Conservation (phyloP, 2,113 vertebrate genomes). For the Dolichotis patagonum region DNA sequence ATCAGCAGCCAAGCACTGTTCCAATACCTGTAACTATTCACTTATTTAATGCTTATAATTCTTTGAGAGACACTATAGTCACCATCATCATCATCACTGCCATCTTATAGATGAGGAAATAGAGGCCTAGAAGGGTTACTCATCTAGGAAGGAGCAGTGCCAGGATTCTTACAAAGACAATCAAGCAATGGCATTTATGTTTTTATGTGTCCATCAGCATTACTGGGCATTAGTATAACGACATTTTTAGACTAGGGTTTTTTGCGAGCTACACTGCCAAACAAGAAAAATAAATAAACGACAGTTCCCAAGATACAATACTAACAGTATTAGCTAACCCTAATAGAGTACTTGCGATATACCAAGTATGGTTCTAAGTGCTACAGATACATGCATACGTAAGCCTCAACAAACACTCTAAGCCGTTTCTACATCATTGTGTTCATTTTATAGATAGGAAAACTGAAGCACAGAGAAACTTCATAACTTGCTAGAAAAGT, state of each 20-base stretch:
- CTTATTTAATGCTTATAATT: not conserved
- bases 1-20: not conserved
- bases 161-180: not conserved
- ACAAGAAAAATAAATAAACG: constrained; percentile 29
- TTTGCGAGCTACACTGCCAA: not conserved
- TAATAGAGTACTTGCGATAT: not conserved
- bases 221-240: not conserved
- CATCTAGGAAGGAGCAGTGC: not conserved
- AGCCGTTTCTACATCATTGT: not conserved
- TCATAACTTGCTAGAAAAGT: not conserved
- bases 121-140: not conserved
- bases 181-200: not conserved
- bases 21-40: not conserved
- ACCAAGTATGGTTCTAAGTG: not conserved
- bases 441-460: not conserved
- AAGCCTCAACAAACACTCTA: not conserved
- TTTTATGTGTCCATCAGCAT: not conserved
- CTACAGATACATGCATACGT: not conserved
- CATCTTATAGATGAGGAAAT: not conserved
- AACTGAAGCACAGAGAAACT: not conserved
- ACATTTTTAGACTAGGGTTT: not conserved
- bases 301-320: not conserved
- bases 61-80: not conserved
- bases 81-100: not conserved
- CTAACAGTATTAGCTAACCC: not conserved